phyloP scores from a whole-genome alignment of 2,888 invertebrate species.

The Erebia ligea region DNA sequence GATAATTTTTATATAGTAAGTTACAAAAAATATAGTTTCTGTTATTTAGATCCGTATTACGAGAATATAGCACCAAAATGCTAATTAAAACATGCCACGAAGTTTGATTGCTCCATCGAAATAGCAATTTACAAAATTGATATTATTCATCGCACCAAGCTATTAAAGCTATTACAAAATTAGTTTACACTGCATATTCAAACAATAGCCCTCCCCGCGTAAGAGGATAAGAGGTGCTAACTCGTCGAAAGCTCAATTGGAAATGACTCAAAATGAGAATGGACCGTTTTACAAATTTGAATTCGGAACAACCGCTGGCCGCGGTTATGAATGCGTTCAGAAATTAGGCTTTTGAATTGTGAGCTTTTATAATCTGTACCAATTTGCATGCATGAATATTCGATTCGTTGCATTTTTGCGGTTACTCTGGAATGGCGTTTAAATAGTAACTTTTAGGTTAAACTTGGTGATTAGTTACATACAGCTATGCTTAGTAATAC shows the following conservation, averaged over 20 bases:
- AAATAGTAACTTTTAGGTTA: background rate
- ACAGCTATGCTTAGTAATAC: too few relatives aligned
- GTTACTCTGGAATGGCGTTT: background rate
- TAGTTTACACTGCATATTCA: conserved; percentile 26
- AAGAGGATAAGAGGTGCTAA: conserved; percentile 30
- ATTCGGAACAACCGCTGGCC: conserved; percentile 50
- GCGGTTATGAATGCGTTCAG: conserved; percentile 54
- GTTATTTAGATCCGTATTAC: too few relatives aligned
- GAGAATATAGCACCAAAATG: too few relatives aligned
- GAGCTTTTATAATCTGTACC: conserved; percentile 34
- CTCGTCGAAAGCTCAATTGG: conserved; percentile 42
- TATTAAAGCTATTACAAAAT: conserved; percentile 27
- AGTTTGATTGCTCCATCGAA: background rate
- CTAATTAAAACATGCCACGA: too few relatives aligned
- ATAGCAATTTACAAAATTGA: background rate
- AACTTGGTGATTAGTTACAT: background rate
- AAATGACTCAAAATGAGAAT: conserved; percentile 28
- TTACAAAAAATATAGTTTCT: too few relatives aligned
- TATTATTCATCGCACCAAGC: conserved; percentile 5
- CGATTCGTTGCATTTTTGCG: conserved; percentile 31
- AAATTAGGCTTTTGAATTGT: conserved; percentile 54
- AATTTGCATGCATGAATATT: conserved; percentile 39
- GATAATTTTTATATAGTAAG: too few relatives aligned
- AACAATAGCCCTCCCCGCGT: conserved; percentile 20
- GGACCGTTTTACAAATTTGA: conserved; percentile 44